Evolutionary conservation across 2,113 vertebrate species (phyloP).

Genomic region (Cebus imitator): DNA sequence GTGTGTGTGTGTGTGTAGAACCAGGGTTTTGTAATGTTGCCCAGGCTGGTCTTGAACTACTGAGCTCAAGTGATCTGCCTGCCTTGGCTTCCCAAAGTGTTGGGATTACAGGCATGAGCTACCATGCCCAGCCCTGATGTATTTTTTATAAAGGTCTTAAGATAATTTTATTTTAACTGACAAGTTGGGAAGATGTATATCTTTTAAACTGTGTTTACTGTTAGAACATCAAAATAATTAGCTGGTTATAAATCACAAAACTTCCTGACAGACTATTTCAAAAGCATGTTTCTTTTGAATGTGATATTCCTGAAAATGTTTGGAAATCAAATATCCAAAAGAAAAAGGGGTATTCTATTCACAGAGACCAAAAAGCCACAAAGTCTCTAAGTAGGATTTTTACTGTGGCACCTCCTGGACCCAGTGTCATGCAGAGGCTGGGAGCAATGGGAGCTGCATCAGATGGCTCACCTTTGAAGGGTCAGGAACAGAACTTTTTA

Average conservation of each 20-base stretch:
- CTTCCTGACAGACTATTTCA: not conserved
- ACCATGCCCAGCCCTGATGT: not conserved
- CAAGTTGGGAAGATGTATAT: not conserved
- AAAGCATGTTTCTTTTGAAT: constrained; percentile 7
- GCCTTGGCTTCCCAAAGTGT: too few relatives aligned
- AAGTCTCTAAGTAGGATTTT: not conserved
- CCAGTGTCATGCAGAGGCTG: not conserved
- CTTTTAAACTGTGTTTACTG: not conserved
- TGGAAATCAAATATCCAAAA: not conserved
- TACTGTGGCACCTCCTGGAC: not conserved
- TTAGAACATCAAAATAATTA: not conserved
- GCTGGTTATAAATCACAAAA: not conserved
- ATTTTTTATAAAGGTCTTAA: not conserved
- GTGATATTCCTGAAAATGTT: constrained; percentile 1
- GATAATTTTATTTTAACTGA: not conserved
- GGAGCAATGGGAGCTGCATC: not conserved
- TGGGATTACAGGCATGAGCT: too few relatives aligned
- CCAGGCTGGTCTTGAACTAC: too few relatives aligned
- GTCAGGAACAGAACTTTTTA: not conserved
- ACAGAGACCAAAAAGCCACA: not conserved
- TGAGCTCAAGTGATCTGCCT: too few relatives aligned
- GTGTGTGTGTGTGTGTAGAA: too few relatives aligned
- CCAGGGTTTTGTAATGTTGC: too few relatives aligned
- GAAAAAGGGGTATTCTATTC: not conserved
- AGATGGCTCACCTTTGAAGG: not conserved